These are phyloP conservation scores for Achatina immaculata DNA, from an alignment of 1,140 invertebrate genomes.

Conservation along the genomic window DNA sequence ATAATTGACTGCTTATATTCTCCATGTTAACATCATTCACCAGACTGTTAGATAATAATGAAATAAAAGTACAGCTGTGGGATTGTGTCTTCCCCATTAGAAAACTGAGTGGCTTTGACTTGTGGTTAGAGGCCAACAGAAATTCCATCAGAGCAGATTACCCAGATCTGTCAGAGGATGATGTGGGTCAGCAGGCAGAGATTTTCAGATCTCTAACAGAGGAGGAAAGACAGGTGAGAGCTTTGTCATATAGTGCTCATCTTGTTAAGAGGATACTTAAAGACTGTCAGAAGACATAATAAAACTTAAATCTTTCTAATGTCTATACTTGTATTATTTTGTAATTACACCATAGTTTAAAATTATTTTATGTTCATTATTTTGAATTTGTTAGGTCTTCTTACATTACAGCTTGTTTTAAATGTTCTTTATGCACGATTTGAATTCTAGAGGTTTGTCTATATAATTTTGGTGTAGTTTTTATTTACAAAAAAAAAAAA, in stretches of 20 bases:
- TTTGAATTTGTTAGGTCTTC: background rate
- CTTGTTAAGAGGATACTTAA: constrained; percentile 5
- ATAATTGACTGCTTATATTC: too few species aligned
- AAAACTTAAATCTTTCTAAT: background rate
- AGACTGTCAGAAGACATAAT: too few species aligned
- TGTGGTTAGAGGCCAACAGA: constrained; percentile 62
- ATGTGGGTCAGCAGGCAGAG: constrained; percentile 54
- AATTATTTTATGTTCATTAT: background rate
- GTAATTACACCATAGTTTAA: background rate
- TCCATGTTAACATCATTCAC: background rate
- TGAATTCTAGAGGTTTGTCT: too few species aligned
- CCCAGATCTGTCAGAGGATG: constrained; percentile 57
- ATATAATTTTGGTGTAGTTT: too few species aligned
- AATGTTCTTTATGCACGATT: background rate
- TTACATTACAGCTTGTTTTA: background rate
- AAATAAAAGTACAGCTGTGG: background rate
- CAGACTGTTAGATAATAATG: background rate
- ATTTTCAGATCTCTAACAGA: constrained; percentile 59
- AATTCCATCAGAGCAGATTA: constrained; percentile 51
- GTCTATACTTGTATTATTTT: background rate
- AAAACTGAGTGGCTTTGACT: constrained; percentile 57
- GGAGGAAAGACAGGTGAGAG: constrained; percentile 63
- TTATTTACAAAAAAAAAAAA: too few species aligned
- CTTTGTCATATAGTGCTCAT: background rate
- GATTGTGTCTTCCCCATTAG: constrained; percentile 42